Evolutionary conservation across 2,113 vertebrate species (phyloP).

Genomic region (Malurus alboscapulatus): DNA sequence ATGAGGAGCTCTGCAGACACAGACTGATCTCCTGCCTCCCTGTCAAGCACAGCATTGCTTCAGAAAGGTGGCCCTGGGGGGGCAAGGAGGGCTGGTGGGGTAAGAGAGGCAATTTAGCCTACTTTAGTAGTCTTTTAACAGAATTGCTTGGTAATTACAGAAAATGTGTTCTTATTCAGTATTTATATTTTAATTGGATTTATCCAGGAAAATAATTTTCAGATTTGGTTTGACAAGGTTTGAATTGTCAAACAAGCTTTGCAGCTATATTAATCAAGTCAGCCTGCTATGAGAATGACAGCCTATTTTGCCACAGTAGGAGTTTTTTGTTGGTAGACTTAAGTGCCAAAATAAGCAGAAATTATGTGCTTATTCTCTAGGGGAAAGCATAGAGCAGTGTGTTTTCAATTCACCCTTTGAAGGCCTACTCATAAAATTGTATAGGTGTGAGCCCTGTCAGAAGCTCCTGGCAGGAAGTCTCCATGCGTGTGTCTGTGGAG

Average conservation of each 20-base stretch:
- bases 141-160: not conserved
- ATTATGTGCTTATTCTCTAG: not conserved
- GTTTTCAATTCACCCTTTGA: conserved; percentile 11
- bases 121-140: not conserved
- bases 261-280: conserved; percentile 1
- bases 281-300: not conserved
- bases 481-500: not conserved
- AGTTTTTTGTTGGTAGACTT: not conserved
- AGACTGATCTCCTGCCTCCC: not conserved
- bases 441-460: not conserved
- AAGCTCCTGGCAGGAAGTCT: not conserved
- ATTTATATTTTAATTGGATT: conserved; percentile 22
- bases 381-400: not conserved
- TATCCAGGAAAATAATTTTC: not conserved
- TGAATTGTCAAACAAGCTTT: conserved; percentile 41
- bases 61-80: not conserved
- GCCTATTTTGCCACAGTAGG: conserved; percentile 9
- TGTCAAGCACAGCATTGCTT: not conserved
- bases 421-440: not conserved
- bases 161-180: not conserved
- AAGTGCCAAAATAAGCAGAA: conserved; percentile 51
- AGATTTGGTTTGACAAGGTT: conserved; percentile 30
- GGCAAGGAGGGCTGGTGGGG: not conserved
- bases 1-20: not conserved
- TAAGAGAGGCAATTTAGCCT: not conserved